Evolutionary conservation across 2,797 vertebrate genomes (phyloP).

Genomic region (Manis crassicaudata): DNA sequence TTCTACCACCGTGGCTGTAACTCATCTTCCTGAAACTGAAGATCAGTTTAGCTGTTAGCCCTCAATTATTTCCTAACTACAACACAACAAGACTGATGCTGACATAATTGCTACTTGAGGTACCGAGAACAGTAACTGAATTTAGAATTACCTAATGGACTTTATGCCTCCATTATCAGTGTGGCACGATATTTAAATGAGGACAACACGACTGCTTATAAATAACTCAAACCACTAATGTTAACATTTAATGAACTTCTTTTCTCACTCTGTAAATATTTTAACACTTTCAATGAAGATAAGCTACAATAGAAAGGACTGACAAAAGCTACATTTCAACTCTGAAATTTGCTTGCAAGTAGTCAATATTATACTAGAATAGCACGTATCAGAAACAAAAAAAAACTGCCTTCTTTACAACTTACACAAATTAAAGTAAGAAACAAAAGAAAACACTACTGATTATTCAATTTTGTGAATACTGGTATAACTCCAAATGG

Average conservation of each 20-base stretch:
- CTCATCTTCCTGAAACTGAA: slow-evolving; percentile 10
- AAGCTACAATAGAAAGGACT: not conserved
- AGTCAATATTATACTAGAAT: not conserved
- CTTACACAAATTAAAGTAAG: slow-evolving; percentile 26
- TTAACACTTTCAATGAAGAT: slow-evolving; percentile 57
- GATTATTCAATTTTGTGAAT: not conserved
- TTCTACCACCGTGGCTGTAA: not conserved
- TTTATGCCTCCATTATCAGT: not conserved
- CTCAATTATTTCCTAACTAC: slow-evolving; percentile 27
- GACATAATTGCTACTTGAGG: not conserved
- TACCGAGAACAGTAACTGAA: slow-evolving; percentile 4
- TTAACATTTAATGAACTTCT: slow-evolving; percentile 62
- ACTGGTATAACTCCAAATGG: not conserved
- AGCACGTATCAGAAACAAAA: not conserved
- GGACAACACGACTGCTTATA: slow-evolving; percentile 33
- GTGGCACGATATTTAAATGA: slow-evolving; percentile 54
- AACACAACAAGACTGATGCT: not conserved
- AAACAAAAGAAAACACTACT: slow-evolving; percentile 20
- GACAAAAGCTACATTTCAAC: slow-evolving; percentile 26
- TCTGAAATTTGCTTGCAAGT: slow-evolving; percentile 3
- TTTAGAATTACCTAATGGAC: slow-evolving; percentile 21
- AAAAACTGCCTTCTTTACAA: not conserved
- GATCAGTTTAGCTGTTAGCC: slow-evolving; percentile 5
- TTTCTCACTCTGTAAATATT: slow-evolving; percentile 69
- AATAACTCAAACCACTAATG: slow-evolving; percentile 50